Conservation (phyloP, 2,888 invertebrate species). For the Itoplectis maculator region DNA sequence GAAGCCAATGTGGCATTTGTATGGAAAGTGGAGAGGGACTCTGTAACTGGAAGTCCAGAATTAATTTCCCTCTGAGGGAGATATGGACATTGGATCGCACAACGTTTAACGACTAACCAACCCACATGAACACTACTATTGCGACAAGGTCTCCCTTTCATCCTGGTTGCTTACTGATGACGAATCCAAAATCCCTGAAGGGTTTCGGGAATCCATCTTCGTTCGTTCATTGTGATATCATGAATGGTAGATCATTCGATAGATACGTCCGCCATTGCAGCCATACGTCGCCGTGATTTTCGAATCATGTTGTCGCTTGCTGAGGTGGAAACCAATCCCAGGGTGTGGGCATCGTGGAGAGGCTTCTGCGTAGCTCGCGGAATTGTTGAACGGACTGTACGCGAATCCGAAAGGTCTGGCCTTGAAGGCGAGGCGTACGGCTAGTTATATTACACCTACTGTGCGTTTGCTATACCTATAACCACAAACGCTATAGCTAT, state of each 20-base stretch:
- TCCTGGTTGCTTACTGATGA: too few relatives aligned
- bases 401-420: constrained; percentile 61
- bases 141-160: too few relatives aligned
- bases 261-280: not conserved
- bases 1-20: too few relatives aligned
- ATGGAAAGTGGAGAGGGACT: too few relatives aligned
- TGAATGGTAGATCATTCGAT: not conserved
- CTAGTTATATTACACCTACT: constrained; percentile 45
- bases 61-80: too few relatives aligned
- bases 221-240: too few relatives aligned
- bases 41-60: too few relatives aligned
- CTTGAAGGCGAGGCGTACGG: constrained; percentile 57
- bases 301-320: not conserved
- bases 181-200: too few relatives aligned
- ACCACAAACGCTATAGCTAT: constrained; percentile 35
- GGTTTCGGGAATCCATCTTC: too few relatives aligned
- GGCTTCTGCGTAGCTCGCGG: constrained; percentile 2
- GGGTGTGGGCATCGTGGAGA: not conserved
- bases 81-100: too few relatives aligned
- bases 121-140: too few relatives aligned
- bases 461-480: constrained; percentile 10
- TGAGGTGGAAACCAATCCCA: not conserved
- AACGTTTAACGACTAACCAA: too few relatives aligned
- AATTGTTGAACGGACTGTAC: constrained; percentile 65
- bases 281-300: not conserved